Evolutionary conservation across 2,797 vertebrate species (phyloP), one percentile per base, ranked within the genome.

Genomic region (Clarias fuscus): DNA sequence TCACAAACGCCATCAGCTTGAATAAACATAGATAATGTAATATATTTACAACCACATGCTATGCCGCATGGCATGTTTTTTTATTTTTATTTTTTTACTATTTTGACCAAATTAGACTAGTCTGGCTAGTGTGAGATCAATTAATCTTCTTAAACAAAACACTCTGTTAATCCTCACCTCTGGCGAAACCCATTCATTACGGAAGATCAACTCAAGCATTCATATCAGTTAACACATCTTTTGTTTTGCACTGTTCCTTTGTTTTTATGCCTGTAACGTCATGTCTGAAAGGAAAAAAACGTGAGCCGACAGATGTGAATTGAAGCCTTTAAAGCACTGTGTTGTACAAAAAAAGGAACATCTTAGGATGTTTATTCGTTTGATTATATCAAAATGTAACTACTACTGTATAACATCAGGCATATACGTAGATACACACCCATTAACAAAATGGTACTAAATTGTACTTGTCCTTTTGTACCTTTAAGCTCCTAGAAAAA

Each of bases 171-270:
- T 78, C 67, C 77, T 84, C 70, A 65, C 68, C 83, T 85, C 72
- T 40, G 78, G 83, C 65, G 89, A 91, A 91, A 90, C 90, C 85
- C 85, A 91, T 91, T 86, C 70, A 83, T 91, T 90, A 89, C n/a
- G 4, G 65, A 80, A 88, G 77, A 91, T 91, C 88, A 65, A 7
- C 76, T 86, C 89, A 85, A 72, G 76, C 79, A 72, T 56, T 79
- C 43, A 77, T 15, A 64, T 80, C 84, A 80, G 68, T 86, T 75
- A 82, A 65, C 64, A 48, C 33, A 43, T 77, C 86, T 88, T 86
- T 90, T 84, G 86, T 89, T 80, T 59, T 53, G 56, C 48, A 18
- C 10, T 17, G 43, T 48, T 65, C 30, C n/a, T 86, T 81, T 61
- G 30, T 86, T 67, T 53, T 56, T 64, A 43, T 27, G 62, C 71